A percentile compares a stretch with the other conserved stretches of the same genome.
Conservation (phyloP, 2,888 invertebrate species). For the Candidula unifasciata region DNA sequence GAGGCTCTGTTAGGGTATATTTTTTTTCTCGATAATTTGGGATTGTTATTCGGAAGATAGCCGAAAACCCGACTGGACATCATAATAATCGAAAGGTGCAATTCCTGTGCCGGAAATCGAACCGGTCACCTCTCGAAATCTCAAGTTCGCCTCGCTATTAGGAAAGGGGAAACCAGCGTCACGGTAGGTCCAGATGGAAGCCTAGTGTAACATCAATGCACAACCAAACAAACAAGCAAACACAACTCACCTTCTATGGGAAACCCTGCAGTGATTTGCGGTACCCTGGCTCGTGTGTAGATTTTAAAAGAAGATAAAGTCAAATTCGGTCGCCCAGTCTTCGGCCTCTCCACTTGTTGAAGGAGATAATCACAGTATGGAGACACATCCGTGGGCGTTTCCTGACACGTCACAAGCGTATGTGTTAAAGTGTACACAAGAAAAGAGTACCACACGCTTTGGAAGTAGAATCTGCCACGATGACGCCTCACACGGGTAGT, state of each 20-base stretch:
- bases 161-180: no score
- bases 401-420: background rate
- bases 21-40: no score
- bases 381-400: background rate
- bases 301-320: conserved; percentile 12
- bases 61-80: background rate
- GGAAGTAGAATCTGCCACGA: no score
- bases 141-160: no score
- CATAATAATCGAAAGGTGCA: background rate
- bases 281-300: conserved; percentile 13
- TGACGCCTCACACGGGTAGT: no score
- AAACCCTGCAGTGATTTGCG: background rate
- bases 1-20: no score
- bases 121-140: no score
- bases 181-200: no score
- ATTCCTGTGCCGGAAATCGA: background rate
- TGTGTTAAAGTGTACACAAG: no score
- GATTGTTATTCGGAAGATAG: background rate
- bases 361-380: conserved; percentile 4
- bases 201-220: background rate
- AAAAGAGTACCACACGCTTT: no score
- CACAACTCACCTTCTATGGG: conserved; percentile 14
- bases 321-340: background rate
- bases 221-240: background rate
- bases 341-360: background rate